These are phyloP conservation scores for Malurus splendens DNA, from an alignment of 2,797 vertebrate genomes.

Conservation along the genomic window DNA sequence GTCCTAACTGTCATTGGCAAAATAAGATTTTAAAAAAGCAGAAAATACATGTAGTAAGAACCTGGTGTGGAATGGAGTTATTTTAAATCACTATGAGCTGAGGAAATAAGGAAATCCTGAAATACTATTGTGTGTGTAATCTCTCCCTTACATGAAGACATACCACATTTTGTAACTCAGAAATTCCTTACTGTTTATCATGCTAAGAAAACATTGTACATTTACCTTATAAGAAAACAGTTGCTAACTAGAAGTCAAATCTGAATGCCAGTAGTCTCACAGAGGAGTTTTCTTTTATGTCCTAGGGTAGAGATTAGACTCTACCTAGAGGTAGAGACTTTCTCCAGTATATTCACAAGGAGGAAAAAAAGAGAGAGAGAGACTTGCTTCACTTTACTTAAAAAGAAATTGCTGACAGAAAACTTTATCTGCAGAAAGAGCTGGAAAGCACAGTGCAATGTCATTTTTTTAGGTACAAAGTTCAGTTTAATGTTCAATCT, in stretches of 20 bases:
- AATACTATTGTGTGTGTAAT: not conserved
- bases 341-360: not conserved
- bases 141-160: not conserved
- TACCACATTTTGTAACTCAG: not conserved
- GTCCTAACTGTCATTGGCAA: not conserved
- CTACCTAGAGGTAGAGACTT: not conserved
- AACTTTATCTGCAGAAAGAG: not conserved
- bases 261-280: not conserved
- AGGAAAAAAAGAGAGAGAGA: not conserved
- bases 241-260: not conserved
- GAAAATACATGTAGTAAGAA: not conserved
- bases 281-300: not conserved
- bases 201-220: not conserved
- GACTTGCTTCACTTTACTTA: not conserved
- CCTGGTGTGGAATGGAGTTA: not conserved
- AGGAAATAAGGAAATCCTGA: not conserved
- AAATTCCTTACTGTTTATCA: not conserved
- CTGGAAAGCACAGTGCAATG: not conserved
- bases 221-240: not conserved
- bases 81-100: not conserved
- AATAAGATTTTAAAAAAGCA: not conserved
- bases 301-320: not conserved
- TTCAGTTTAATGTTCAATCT: not conserved
- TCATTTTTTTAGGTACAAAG: not conserved
- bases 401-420: slow-evolving; percentile 21